Conservation (phyloP, 2,113 vertebrate species). For the Mola mola region DNA sequence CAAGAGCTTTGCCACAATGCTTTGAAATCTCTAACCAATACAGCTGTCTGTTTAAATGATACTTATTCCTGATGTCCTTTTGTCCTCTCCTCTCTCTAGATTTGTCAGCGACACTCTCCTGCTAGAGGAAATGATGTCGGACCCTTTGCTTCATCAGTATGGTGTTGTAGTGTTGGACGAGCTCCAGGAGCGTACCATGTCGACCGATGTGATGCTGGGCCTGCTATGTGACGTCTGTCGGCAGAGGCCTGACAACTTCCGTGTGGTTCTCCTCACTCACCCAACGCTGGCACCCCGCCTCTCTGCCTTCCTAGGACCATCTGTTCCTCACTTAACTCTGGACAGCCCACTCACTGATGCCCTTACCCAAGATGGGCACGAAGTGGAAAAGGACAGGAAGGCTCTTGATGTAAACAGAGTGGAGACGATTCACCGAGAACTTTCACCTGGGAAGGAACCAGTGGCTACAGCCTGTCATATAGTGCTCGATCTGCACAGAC, state of each 20-base stretch:
- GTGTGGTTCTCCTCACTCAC: constrained; percentile 85
- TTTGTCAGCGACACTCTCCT: constrained; percentile 93
- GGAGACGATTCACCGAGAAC: constrained; percentile 81
- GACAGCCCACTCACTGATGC: constrained; percentile 40
- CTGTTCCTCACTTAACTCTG: constrained; percentile 75
- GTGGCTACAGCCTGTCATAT: constrained; percentile 85
- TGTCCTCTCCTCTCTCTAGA: constrained; percentile 65
- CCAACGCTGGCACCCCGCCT: constrained; percentile 82
- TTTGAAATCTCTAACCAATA: too few species aligned
- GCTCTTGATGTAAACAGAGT: constrained; percentile 13
- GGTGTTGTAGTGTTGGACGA: constrained; percentile 91
- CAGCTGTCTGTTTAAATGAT: too few species aligned
- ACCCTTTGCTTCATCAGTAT: constrained; percentile 87
- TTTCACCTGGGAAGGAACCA: constrained; percentile 69
- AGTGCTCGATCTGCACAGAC: constrained; percentile 88
- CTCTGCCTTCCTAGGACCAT: constrained; percentile 75
- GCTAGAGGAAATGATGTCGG: constrained; percentile 92
- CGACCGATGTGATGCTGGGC: constrained; percentile 91
- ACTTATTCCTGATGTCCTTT: neutral
- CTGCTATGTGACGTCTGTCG: constrained; percentile 88
- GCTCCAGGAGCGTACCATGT: constrained; percentile 89
- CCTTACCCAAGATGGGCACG: neutral
- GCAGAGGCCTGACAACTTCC: constrained; percentile 85
- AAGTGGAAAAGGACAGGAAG: constrained; percentile 3
- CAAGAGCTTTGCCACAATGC: too few species aligned